A percentile compares a stretch with the other conserved stretches of the same genome.
Evolutionary conservation across 2,888 invertebrate species (phyloP).

Genomic region (Pseudoips prasinana): DNA sequence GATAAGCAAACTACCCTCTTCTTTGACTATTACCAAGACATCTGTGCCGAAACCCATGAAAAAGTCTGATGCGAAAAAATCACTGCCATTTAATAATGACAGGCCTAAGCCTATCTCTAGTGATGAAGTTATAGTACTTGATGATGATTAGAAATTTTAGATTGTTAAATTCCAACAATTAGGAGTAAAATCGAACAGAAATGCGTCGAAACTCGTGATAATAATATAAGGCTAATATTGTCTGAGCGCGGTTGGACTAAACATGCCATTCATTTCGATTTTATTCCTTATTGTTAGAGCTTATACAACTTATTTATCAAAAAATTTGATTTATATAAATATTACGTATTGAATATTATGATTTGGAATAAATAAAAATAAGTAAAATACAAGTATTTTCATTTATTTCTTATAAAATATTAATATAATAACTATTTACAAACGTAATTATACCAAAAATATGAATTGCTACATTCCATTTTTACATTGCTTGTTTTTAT

Average conservation of each 20-base stretch:
- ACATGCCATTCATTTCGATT: too few species aligned
- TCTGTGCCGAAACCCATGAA: constrained; percentile 48
- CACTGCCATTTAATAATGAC: constrained; percentile 47
- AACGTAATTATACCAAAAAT: constrained; percentile 10
- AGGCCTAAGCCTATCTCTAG: constrained; percentile 59
- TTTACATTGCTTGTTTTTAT: constrained; percentile 9
- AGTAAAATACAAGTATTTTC: constrained; percentile 19
- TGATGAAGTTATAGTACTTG: constrained; percentile 71
- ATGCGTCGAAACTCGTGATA: too few species aligned
- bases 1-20: constrained; percentile 74
- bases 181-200: too few species aligned
- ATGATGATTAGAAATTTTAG: constrained; percentile 56
- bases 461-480: constrained; percentile 6
- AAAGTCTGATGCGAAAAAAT: constrained; percentile 59
- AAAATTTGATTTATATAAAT: constrained; percentile 3
- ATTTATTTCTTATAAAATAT: constrained; percentile 41
- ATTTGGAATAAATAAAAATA: constrained; percentile 24
- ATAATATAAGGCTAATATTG: too few species aligned
- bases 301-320: constrained; percentile 1
- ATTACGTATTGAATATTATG: constrained; percentile 6
- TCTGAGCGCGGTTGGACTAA: too few species aligned
- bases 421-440: constrained; percentile 36
- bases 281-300: too few species aligned
- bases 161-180: too few species aligned
- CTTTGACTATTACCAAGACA: constrained; percentile 77